Evolutionary conservation across 92 coral and sea anemone species (phyloP).

Genomic region (Galaxea fascicularis): DNA sequence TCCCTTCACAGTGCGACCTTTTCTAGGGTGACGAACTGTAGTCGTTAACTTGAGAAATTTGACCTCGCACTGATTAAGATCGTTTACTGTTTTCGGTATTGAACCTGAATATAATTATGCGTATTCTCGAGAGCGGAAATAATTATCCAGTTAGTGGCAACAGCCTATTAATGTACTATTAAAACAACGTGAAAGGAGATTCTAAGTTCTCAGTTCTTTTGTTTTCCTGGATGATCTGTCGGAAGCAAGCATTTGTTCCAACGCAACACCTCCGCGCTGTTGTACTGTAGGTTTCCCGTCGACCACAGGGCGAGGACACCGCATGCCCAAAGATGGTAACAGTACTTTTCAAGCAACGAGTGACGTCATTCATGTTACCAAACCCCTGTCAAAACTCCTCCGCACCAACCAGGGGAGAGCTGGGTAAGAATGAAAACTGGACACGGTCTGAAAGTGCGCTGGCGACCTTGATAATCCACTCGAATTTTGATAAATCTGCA

Average conservation of each 20-base stretch:
- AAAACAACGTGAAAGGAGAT: neutral
- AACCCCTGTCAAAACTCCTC: conserved; percentile 58
- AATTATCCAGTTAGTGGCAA: neutral
- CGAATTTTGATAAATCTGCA: conserved; percentile 28
- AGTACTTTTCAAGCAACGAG: neutral
- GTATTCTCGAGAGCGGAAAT: no score
- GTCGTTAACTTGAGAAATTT: no score
- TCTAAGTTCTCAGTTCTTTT: neutral
- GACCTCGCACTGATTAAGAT: no score
- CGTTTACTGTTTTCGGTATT: no score
- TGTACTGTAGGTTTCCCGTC: neutral
- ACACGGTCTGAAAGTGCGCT: conserved; percentile 38
- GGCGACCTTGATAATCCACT: conserved; percentile 46
- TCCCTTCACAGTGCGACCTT: no score
- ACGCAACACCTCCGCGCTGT: neutral
- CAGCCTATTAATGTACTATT: neutral
- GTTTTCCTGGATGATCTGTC: neutral
- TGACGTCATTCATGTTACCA: conserved; percentile 18
- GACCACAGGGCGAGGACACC: neutral
- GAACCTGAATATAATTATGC: no score
- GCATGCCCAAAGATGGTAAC: conserved; percentile 1
- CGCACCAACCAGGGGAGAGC: conserved; percentile 63
- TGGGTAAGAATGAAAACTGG: conserved; percentile 53
- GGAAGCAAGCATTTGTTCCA: neutral
- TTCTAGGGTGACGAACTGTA: no score